Conservation (phyloP, 1,140 invertebrate species). For the Halotydeus destructor region DNA sequence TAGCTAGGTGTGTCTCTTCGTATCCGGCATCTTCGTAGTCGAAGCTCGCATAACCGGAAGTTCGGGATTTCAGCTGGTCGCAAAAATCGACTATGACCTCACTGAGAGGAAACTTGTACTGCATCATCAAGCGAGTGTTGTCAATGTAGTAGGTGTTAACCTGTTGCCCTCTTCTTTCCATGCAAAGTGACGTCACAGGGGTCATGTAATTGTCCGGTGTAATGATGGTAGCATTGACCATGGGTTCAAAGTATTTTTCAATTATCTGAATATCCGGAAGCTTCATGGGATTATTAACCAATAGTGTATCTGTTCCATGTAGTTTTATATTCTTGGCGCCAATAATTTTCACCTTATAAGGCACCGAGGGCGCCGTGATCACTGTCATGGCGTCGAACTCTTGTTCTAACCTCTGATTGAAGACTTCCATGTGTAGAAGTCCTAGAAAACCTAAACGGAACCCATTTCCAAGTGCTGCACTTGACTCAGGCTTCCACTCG, state of each 20-base stretch:
- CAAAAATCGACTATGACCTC: constrained; percentile 91
- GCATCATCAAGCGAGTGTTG: constrained; percentile 51
- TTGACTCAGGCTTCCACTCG: constrained; percentile 47
- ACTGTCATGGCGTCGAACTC: constrained; percentile 65
- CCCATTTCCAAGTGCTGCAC: constrained; percentile 76
- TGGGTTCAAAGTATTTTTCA: constrained; percentile 59
- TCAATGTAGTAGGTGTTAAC: constrained; percentile 55
- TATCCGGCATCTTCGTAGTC: constrained; percentile 87
- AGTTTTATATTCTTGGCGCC: constrained; percentile 41
- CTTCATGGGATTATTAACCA: constrained; percentile 57
- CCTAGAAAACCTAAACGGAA: constrained; percentile 85
- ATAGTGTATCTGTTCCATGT: constrained; percentile 41
- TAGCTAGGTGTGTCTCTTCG: constrained; percentile 42
- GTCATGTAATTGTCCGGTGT: constrained; percentile 39
- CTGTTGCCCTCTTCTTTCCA: constrained; percentile 52
- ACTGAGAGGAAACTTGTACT: constrained; percentile 62
- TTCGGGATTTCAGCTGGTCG: constrained; percentile 65
- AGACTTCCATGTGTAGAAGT: constrained; percentile 86
- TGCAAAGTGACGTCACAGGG: constrained; percentile 25
- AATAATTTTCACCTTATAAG: constrained; percentile 61
- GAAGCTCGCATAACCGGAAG: constrained; percentile 89
- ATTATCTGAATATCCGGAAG: constrained; percentile 47
- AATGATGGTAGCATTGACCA: constrained; percentile 71
- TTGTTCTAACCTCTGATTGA: constrained; percentile 74
- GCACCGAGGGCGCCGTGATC: constrained; percentile 78